A percentile compares a stretch with the other conserved stretches of the same genome.
Evolutionary conservation across 2,113 vertebrate genomes (phyloP).

Genomic region (Gymnocephalus cernua): DNA sequence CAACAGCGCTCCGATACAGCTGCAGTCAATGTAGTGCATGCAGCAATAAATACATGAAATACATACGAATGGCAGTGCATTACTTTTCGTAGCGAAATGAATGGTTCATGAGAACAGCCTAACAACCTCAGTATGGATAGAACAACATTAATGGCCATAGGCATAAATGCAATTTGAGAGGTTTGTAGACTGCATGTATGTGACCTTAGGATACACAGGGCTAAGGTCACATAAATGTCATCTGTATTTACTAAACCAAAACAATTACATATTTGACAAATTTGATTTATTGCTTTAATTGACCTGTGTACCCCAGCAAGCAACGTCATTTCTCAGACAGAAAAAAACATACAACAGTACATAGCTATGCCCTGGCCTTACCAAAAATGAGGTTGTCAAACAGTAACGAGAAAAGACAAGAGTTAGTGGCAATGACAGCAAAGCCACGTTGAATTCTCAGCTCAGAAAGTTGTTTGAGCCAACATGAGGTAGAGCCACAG

Average conservation of each 20-base stretch:
- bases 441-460: neutral
- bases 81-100: too few relatives aligned
- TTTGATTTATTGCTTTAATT: neutral
- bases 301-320: neutral
- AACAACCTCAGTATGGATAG: neutral
- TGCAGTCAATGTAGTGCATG: too few relatives aligned
- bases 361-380: neutral
- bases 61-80: too few relatives aligned
- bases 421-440: conserved; percentile 4
- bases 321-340: neutral
- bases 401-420: neutral
- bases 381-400: neutral
- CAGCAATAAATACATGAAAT: neutral
- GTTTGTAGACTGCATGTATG: too few relatives aligned
- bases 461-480: conserved; percentile 1
- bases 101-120: too few relatives aligned
- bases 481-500: neutral
- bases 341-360: neutral
- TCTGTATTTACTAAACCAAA: conserved; percentile 11
- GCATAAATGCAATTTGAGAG: neutral
- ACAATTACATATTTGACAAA: conserved; percentile 11
- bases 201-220: too few relatives aligned
- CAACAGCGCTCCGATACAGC: too few relatives aligned
- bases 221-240: too few relatives aligned
- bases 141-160: neutral